phyloP scores from a whole-genome alignment of 2,888 invertebrate genomes.

The Isoperla grammatica region DNA sequence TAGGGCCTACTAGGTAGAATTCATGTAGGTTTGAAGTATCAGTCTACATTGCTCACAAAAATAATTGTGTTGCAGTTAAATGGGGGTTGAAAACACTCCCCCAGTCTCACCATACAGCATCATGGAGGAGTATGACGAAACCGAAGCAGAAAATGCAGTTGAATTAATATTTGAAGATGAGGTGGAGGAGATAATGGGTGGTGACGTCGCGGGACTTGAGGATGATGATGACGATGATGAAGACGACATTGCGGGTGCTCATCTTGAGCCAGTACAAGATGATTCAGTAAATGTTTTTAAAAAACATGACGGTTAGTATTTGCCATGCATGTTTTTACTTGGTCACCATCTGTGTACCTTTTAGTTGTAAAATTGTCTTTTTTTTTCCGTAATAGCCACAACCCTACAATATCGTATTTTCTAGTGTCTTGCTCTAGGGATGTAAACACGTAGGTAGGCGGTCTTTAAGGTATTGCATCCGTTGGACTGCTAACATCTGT shows the following conservation, averaged over 20 bases:
- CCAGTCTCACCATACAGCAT: slow-evolving; percentile 45
- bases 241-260: slow-evolving; percentile 40
- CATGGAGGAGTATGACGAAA: slow-evolving; percentile 10
- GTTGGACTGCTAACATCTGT: too few species aligned
- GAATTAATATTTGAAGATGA: slow-evolving; percentile 37
- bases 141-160: slow-evolving; percentile 27
- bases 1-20: too few species aligned
- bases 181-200: slow-evolving; percentile 44
- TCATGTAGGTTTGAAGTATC: too few species aligned
- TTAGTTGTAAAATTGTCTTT: too few species aligned
- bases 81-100: slow-evolving; percentile 45
- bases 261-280: slow-evolving; percentile 43
- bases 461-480: too few species aligned
- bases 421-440: too few species aligned
- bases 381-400: too few species aligned
- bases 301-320: slow-evolving; percentile 50
- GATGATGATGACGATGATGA: slow-evolving; percentile 38
- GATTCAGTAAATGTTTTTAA: slow-evolving; percentile 57
- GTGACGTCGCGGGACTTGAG: slow-evolving; percentile 46
- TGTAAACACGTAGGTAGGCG: too few species aligned
- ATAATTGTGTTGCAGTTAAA: slow-evolving; percentile 25
- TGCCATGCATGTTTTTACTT: background rate
- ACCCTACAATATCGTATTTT: too few species aligned
- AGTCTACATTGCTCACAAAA: too few species aligned
- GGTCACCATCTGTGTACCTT: too few species aligned